Evolutionary conservation across 2,797 vertebrate genomes (phyloP), one percentile per base, ranked within the genome.

Genomic region (Pseudochirops cupreus): DNA sequence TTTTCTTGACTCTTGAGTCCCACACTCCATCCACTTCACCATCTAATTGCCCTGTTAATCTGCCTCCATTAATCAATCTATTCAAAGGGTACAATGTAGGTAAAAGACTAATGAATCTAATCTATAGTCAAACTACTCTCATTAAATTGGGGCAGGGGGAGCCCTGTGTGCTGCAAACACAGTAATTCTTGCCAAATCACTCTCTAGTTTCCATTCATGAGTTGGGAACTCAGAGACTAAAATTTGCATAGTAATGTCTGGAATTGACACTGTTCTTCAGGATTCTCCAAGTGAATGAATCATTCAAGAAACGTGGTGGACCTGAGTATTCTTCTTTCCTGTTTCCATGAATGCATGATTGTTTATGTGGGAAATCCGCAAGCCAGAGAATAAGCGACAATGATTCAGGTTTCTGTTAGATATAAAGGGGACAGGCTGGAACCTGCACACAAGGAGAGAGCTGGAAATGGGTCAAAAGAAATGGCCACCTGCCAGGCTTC

Each of bases 191-290:
- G 52, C 90, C 54, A 91, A 91, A 91, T 91, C 52, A 91, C 54
- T 91, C 54, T 55, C 90, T 55, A 91, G 90, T 53, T 91, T 91
- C 90, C 90, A 91, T 91, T 91, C 90, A 91, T 3, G 31, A 91
- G 50, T 55, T 91, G 28, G 90, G 50, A 91, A 91, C 90, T 91
- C 50, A 33, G 54, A 87, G 90, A 55, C 50, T 91, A 55, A 91
- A 91, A 91, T 91, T 91, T 91, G 90, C 90, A 91, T 91, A 91
- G 29, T 91, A 53, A 53, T 91, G 90, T 55, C 90, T 91, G 50
- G 90, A 91, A n/a, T 54, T 91, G 90, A 91, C 90, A 91, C 54
- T 54, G 53, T 55, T 91, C 54, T 91, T 53, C 74, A 87, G 74
- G 74, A 87, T 87, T 87, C 90, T 55, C 33, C 54, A 91, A 53